phyloP scores from a whole-genome alignment of 2,888 invertebrate genomes.

The Leptinotarsa peninsularis region DNA sequence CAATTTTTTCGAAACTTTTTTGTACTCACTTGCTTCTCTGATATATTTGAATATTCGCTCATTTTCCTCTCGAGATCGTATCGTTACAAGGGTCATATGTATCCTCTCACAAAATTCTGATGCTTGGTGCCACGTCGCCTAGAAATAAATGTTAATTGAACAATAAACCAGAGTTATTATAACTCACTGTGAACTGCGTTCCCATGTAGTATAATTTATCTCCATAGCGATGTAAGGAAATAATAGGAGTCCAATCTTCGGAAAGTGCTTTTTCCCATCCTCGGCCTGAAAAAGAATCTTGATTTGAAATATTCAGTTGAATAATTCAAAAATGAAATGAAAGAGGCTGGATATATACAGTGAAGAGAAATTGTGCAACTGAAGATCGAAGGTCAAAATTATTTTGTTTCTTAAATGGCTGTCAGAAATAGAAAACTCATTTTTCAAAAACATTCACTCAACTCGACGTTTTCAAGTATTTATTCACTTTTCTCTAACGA shows the following conservation, averaged over 20 bases:
- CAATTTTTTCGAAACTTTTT: neutral
- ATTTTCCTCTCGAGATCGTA: slow-evolving; percentile 11
- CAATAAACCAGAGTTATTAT: neutral
- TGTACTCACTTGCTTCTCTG: slow-evolving; percentile 18
- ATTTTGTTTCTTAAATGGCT: no score
- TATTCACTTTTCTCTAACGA: no score
- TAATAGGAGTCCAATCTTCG: neutral
- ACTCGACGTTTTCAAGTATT: no score
- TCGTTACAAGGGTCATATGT: slow-evolving; percentile 7
- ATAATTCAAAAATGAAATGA: no score
- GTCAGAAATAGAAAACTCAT: no score
- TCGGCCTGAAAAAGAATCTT: neutral
- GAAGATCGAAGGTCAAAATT: no score
- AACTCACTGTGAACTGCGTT: slow-evolving; percentile 7
- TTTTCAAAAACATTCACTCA: no score
- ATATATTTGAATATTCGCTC: slow-evolving; percentile 14
- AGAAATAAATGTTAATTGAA: neutral
- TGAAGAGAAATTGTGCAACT: no score
- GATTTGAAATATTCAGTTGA: no score
- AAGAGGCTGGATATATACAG: no score
- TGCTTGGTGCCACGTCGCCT: slow-evolving; percentile 10
- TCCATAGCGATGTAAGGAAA: slow-evolving; percentile 13
- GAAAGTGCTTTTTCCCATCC: slow-evolving; percentile 15
- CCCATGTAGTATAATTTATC: slow-evolving; percentile 15
- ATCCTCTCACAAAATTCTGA: slow-evolving; percentile 16